Conservation (phyloP, 2,888 invertebrate genomes). For the Euphydryas editha region DNA sequence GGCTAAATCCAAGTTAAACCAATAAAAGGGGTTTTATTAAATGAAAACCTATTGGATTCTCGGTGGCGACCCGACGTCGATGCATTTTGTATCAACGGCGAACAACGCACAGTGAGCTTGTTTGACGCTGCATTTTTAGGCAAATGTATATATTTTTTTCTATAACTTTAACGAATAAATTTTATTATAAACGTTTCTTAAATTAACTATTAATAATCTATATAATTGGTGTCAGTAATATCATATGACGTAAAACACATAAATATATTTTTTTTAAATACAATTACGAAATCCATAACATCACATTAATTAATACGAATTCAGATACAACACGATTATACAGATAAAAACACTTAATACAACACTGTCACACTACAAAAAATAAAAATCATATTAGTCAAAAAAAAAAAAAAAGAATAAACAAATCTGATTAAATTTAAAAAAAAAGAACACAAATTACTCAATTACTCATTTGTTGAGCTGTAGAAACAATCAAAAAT, state of each 20-base stretch:
- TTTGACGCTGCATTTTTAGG: conserved; percentile 38
- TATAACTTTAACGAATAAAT: background rate
- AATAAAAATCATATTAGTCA: background rate
- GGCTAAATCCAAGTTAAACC: conserved; percentile 78
- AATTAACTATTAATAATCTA: background rate
- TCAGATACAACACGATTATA: background rate
- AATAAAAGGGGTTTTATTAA: conserved; percentile 81
- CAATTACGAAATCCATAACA: too few relatives aligned
- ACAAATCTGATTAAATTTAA: background rate
- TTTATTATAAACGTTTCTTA: background rate
- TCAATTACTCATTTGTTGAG: background rate
- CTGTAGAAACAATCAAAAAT: background rate
- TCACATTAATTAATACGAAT: too few relatives aligned
- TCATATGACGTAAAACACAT: too few relatives aligned
- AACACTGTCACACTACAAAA: background rate
- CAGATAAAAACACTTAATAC: background rate
- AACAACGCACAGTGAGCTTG: conserved; percentile 48
- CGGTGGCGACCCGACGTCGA: conserved; percentile 57
- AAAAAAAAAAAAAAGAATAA: background rate
- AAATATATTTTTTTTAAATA: too few relatives aligned
- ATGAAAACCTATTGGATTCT: conserved; percentile 80
- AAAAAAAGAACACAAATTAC: background rate
- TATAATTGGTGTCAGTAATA: background rate
- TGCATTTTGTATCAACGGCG: conserved; percentile 64
- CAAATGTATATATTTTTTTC: background rate